Conservation (phyloP, 2,797 vertebrate genomes). For the Peromyscus attwateri region DNA sequence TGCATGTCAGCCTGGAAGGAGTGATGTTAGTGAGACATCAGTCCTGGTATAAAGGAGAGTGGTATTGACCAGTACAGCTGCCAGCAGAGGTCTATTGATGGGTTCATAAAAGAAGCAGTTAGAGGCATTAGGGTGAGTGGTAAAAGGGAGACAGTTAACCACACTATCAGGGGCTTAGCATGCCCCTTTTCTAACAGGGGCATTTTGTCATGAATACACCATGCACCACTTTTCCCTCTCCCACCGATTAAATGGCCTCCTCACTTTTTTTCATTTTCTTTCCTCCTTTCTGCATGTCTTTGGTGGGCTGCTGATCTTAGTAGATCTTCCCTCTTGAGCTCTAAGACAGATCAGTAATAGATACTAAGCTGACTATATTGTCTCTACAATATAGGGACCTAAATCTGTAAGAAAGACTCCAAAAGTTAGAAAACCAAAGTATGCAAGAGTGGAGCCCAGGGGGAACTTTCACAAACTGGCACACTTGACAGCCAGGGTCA, state of each 20-base stretch:
- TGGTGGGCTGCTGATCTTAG: neutral
- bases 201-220: neutral
- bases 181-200: neutral
- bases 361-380: neutral
- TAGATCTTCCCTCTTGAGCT: neutral
- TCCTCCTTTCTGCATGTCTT: neutral
- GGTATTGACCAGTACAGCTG: too few relatives aligned
- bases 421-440: neutral
- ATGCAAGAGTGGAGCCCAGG: neutral
- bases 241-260: neutral
- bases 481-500: neutral
- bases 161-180: neutral
- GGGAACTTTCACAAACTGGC: neutral
- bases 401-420: neutral
- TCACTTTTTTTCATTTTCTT: constrained; percentile 20
- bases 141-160: too few relatives aligned
- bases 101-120: too few relatives aligned
- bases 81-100: too few relatives aligned
- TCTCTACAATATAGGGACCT: neutral
- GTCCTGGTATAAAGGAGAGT: too few relatives aligned
- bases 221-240: neutral
- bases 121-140: too few relatives aligned
- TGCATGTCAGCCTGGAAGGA: too few relatives aligned
- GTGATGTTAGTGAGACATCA: too few relatives aligned
- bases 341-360: neutral